phyloP scores from a whole-genome alignment of 1,140 invertebrate genomes.

The Drosophila takahashii region DNA sequence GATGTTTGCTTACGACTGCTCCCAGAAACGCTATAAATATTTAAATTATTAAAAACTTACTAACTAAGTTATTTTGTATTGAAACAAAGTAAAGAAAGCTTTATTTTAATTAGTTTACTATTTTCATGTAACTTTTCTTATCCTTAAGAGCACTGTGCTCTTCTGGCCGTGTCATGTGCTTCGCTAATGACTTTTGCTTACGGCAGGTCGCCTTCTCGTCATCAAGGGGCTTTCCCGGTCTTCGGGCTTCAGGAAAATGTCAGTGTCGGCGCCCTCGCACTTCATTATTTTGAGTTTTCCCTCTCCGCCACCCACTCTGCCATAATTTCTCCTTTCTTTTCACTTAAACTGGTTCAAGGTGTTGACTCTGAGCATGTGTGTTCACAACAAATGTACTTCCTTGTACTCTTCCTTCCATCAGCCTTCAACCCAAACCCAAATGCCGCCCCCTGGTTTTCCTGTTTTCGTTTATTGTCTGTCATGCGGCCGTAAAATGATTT shows the following conservation, averaged over 20 bases:
- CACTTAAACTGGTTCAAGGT: constrained; percentile 79
- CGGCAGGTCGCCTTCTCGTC: constrained; percentile 18
- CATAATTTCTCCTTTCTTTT: constrained; percentile 56
- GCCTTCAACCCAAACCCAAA: constrained; percentile 12
- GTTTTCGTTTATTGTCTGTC: constrained; percentile 75
- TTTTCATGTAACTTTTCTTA: neutral
- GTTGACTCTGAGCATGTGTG: constrained; percentile 70
- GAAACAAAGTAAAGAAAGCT: neutral
- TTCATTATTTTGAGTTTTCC: constrained; percentile 79
- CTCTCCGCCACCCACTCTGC: constrained; percentile 29
- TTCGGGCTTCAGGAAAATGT: constrained; percentile 34
- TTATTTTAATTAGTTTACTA: neutral
- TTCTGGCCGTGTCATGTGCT: constrained; percentile 36
- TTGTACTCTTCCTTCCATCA: constrained; percentile 41
- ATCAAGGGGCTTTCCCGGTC: constrained; percentile 20
- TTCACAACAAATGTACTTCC: constrained; percentile 50
- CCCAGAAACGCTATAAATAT: neutral
- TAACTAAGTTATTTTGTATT: neutral
- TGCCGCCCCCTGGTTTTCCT: constrained; percentile 18
- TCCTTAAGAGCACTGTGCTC: constrained; percentile 12
- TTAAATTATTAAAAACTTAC: too few relatives aligned
- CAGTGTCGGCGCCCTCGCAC: constrained; percentile 62
- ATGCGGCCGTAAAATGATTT: constrained; percentile 78
- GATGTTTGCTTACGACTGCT: neutral
- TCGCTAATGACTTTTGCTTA: constrained; percentile 80